These are phyloP conservation scores for Petrocephalus zakoni DNA, from an alignment of 2,113 vertebrate species.

Conservation along the genomic window DNA sequence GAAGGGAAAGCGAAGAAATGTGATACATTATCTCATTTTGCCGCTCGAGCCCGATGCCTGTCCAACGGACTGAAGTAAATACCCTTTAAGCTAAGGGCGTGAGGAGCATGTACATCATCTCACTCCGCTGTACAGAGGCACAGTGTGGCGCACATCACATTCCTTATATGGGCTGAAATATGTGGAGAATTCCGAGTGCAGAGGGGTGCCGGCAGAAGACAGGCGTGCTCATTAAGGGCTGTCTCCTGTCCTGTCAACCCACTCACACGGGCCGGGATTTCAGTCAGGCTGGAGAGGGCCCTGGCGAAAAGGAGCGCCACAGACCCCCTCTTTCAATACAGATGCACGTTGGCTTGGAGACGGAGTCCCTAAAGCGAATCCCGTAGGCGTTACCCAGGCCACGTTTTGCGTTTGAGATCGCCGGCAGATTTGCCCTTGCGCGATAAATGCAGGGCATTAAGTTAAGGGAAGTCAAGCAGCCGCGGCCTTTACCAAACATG, in stretches of 20 bases:
- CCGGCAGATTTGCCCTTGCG: not conserved
- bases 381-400: not conserved
- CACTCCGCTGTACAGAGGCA: not conserved
- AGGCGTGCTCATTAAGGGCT: not conserved
- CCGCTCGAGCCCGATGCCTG: not conserved
- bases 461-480: not conserved
- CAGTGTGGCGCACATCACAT: not conserved
- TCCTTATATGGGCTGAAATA: slow-evolving; percentile 4
- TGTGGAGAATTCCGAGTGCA: not conserved
- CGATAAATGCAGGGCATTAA: not conserved
- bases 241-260: not conserved
- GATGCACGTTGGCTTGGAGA: not conserved
- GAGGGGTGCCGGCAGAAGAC: not conserved
- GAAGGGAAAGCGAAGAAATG: not conserved
- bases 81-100: not conserved
- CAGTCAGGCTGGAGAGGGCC: not conserved
- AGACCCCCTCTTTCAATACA: not conserved
- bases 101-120: not conserved
- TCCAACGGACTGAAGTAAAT: not conserved
- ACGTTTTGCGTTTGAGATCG: not conserved
- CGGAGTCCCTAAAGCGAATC: not conserved
- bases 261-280: not conserved
- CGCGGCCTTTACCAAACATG: not conserved
- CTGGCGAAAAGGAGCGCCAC: not conserved
- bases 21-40: not conserved